phyloP scores from a whole-genome alignment of 2,888 invertebrate species.

The Chaitophorus viminalis region DNA sequence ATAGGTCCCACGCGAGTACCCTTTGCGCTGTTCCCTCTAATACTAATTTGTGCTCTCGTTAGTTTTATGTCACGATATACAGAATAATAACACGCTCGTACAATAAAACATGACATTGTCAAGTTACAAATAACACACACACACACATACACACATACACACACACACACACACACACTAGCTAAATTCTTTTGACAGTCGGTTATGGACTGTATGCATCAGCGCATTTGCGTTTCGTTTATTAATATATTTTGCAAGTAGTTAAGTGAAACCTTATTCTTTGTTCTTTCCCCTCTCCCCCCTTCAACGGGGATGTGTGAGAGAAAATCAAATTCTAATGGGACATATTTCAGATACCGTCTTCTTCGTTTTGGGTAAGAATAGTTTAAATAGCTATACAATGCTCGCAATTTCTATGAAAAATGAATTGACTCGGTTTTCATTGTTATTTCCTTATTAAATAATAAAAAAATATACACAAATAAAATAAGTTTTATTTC shows the following conservation, averaged over 20 bases:
- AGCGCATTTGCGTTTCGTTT: conserved; percentile 11
- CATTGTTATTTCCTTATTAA: background rate
- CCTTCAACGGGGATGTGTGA: conserved; percentile 10
- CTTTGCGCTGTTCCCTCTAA: background rate
- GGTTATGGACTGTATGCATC: background rate
- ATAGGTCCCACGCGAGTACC: background rate
- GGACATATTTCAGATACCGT: conserved; percentile 23
- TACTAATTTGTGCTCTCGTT: conserved; percentile 22
- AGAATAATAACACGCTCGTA: conserved; percentile 4
- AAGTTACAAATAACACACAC: conserved; percentile 8
- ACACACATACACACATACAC: background rate
- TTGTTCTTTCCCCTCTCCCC: background rate
- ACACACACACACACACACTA: background rate
- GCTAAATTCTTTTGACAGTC: conserved; percentile 18
- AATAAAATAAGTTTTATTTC: background rate
- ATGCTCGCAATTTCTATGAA: background rate
- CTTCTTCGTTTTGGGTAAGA: conserved; percentile 38
- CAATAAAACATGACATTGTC: conserved; percentile 19
- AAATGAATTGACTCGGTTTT: background rate
- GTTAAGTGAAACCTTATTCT: background rate
- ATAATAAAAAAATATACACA: background rate
- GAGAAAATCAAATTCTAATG: conserved; percentile 25
- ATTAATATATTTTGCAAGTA: background rate
- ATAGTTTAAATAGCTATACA: background rate
- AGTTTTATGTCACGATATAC: conserved; percentile 12